phyloP scores from a whole-genome alignment of 2,888 invertebrate genomes.

The Conistra vaccinii region DNA sequence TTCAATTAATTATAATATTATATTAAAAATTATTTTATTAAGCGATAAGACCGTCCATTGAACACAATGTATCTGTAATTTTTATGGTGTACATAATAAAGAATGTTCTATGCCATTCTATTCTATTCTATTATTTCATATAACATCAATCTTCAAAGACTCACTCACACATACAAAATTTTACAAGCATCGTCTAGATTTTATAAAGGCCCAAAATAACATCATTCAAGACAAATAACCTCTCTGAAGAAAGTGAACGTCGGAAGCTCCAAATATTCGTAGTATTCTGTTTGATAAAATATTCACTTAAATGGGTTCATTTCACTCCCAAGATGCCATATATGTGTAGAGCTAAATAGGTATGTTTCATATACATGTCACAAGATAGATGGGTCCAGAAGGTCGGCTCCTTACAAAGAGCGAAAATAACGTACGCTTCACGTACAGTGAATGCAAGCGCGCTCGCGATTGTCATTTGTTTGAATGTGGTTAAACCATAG shows the following conservation, averaged over 20 bases:
- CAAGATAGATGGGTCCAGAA: background rate
- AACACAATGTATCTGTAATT: too few relatives aligned
- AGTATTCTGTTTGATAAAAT: constrained; percentile 57
- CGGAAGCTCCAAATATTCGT: constrained; percentile 35
- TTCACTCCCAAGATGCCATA: constrained; percentile 38
- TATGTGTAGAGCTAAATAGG: constrained; percentile 26
- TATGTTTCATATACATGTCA: background rate
- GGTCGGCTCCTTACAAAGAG: background rate
- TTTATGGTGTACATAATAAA: too few relatives aligned
- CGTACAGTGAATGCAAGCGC: background rate
- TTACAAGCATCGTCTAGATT: constrained; percentile 5
- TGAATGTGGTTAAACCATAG: background rate
- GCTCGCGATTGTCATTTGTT: background rate
- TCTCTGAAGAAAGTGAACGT: constrained; percentile 30
- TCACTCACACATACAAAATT: background rate
- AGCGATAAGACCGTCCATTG: too few relatives aligned
- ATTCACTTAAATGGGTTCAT: constrained; percentile 57
- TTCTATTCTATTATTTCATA: too few relatives aligned
- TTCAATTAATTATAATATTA: too few relatives aligned
- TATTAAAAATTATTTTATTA: too few relatives aligned
- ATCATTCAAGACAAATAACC: constrained; percentile 7
- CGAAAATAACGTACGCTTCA: too few relatives aligned
- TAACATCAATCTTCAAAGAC: constrained; percentile 1
- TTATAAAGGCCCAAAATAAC: constrained; percentile 36
- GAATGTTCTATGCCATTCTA: too few relatives aligned